These are phyloP conservation scores for Apamea epomidion DNA, from an alignment of 2,888 invertebrate species.

Conservation along the genomic window DNA sequence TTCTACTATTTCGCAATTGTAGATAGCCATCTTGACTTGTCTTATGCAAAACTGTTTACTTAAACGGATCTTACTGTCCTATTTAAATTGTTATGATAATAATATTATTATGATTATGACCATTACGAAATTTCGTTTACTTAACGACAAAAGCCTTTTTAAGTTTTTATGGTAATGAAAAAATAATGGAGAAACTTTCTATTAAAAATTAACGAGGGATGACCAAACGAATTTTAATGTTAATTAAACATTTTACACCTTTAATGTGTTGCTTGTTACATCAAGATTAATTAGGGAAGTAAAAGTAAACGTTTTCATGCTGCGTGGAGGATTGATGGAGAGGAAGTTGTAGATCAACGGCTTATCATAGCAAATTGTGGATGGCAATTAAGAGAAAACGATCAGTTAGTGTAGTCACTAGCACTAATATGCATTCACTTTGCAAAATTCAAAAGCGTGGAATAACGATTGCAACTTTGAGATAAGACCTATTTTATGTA, in stretches of 20 bases:
- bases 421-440: neutral
- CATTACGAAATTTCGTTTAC: conserved; percentile 40
- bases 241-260: conserved; percentile 49
- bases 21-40: conserved; percentile 29
- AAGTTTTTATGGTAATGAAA: conserved; percentile 28
- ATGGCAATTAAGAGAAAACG: conserved; percentile 32
- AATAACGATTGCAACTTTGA: neutral
- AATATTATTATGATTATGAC: conserved; percentile 16
- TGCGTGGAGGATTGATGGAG: neutral
- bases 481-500: neutral
- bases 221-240: conserved; percentile 52
- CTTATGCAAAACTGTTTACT: conserved; percentile 36
- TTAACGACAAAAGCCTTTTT: conserved; percentile 26
- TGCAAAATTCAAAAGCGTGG: neutral
- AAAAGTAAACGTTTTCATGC: conserved; percentile 39
- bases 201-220: conserved; percentile 56
- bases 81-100: conserved; percentile 43
- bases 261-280: conserved; percentile 19
- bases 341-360: conserved; percentile 37
- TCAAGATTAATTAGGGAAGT: conserved; percentile 42
- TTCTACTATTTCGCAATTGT: conserved; percentile 37
- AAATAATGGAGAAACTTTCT: conserved; percentile 44
- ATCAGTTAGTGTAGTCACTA: conserved; percentile 14
- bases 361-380: conserved; percentile 26
- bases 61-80: conserved; percentile 25